phyloP scores from a whole-genome alignment of 2,797 vertebrate genomes.

The Lepus oiostolus region DNA sequence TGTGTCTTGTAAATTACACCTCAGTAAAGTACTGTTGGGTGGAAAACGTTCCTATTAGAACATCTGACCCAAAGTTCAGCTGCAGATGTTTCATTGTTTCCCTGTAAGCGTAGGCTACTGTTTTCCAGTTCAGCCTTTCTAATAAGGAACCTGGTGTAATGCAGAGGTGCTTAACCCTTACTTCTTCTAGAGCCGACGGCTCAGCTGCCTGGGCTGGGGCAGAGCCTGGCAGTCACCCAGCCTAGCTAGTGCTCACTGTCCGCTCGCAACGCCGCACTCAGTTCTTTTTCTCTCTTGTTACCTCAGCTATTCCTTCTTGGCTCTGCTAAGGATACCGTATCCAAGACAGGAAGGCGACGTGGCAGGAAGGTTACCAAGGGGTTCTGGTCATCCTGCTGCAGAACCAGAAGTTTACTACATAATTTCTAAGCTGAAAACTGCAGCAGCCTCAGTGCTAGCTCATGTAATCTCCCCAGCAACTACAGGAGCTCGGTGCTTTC shows the following conservation, averaged over 20 bases:
- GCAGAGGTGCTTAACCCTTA: not conserved
- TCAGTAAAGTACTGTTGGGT: not conserved
- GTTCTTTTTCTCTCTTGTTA: not conserved
- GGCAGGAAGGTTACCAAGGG: not conserved
- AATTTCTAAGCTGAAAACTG: not conserved
- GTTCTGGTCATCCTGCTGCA: not conserved
- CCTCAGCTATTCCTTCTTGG: not conserved
- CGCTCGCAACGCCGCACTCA: not conserved
- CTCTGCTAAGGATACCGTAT: not conserved
- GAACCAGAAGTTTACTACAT: not conserved
- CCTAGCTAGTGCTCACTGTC: not conserved
- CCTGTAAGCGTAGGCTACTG: not conserved
- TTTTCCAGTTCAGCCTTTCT: not conserved
- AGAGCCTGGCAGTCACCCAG: not conserved
- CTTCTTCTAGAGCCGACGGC: not conserved
- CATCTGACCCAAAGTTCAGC: not conserved
- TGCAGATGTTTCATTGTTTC: not conserved
- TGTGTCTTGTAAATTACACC: not conserved
- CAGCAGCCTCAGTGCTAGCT: not conserved
- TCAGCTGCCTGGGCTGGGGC: not conserved
- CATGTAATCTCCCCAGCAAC: not conserved
- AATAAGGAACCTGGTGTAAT: not conserved
- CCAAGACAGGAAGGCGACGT: not conserved
- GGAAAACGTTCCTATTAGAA: not conserved
- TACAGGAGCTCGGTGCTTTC: not conserved